Base-by-base conservation (phyloP, 2,888 invertebrate genomes). In the Pammene aurita region DNA sequence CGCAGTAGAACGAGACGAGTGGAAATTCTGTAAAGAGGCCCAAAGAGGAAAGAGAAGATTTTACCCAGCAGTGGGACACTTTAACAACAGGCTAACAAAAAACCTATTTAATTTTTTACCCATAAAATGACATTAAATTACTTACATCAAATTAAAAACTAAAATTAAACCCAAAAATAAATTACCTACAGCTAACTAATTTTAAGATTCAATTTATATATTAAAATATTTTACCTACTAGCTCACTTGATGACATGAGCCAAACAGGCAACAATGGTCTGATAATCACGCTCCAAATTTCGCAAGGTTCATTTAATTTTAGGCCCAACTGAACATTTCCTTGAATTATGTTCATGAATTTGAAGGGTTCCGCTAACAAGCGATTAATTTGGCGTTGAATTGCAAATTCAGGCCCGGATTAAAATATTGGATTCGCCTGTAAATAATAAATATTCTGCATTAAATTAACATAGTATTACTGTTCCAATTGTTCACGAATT, bases 321-420 rank as follows among this genome's bases (percentile, higher is more conserved):
- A 48, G 48, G 10, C 46, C 14, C 18, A 48, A 38, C 50, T 62
- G 52, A 18, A 63, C 56, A 16, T 50, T 64, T 58, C 46, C 60
- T 14, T 52, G 41, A 68, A 64, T 68, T 61, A 67, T 61, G 64
- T 64, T 58, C 63, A 18, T 42, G 41, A 67, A 63, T 67, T 58
- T 56, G 67, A 57, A 60, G 54, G 66, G 62, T 57, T 50, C 67
- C 52, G 66, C 72, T 76, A 77, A 75, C 75, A 77, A 75, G 74
- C 76, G 77, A 74, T 77, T 77, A 76, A 76, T 76, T 75, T 72
- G 67, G 71, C 70, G 73, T 73, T 75, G 77, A 77, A 77, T 77
- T 75, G 77, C 74, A 77, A 77, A 77, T 76, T 66, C 66, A 67
- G 58, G 66, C 52, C 55, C 14, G 26, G 42, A 71, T 71, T 71